Evolutionary conservation across 2,888 invertebrate genomes (phyloP).

Genomic region (Melinaea menophilus): DNA sequence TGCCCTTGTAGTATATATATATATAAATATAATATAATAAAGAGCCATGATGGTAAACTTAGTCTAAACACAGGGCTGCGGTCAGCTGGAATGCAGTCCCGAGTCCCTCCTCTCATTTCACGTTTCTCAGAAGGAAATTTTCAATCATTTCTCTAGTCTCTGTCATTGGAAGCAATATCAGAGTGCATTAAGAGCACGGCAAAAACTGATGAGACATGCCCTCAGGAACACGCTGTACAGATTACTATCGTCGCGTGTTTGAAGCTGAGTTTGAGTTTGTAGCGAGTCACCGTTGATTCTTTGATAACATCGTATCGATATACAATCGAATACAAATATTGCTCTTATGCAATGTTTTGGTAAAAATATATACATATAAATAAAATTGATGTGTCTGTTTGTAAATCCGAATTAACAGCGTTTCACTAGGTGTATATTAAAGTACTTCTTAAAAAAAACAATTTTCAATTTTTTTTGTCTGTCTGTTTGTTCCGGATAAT

Average conservation of each 20-base stretch:
- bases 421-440: too few relatives aligned
- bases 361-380: too few relatives aligned
- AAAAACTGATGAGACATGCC: not conserved
- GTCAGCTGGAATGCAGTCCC: conserved; percentile 63
- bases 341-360: too few relatives aligned
- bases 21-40: too few relatives aligned
- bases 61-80: conserved; percentile 66
- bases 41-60: conserved; percentile 10
- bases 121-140: conserved; percentile 67
- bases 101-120: conserved; percentile 59
- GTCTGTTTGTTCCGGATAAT: too few relatives aligned
- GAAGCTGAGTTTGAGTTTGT: not conserved
- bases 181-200: conserved; percentile 15
- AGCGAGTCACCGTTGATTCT: not conserved
- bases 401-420: too few relatives aligned
- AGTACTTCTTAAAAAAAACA: too few relatives aligned
- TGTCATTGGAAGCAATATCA: conserved; percentile 55
- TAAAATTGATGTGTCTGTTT: too few relatives aligned
- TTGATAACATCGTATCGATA: not conserved
- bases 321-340: not conserved
- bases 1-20: too few relatives aligned
- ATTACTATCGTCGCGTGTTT: not conserved
- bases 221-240: not conserved
- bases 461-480: too few relatives aligned
- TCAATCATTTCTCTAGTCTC: conserved; percentile 62